Conservation (phyloP, 1,140 invertebrate genomes). For the Ooceraea biroi region DNA sequence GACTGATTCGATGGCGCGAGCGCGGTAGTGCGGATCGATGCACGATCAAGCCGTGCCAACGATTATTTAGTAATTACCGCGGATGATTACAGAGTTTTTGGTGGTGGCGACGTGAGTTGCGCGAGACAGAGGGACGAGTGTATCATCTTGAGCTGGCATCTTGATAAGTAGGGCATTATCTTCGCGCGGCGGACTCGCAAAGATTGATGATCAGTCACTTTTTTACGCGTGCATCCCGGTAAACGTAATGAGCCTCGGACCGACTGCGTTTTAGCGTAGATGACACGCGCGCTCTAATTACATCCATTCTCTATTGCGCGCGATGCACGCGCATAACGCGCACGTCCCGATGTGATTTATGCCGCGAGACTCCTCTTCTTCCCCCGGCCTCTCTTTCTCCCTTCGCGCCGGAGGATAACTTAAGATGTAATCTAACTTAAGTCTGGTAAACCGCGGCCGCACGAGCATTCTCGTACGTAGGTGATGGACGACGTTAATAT, state of each 20-base stretch:
- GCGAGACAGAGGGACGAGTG: constrained; percentile 40
- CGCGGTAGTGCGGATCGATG: background rate
- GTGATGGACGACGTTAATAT: constrained; percentile 51
- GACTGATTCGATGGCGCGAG: background rate
- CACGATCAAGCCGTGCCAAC: constrained; percentile 23
- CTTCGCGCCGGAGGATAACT: constrained; percentile 32
- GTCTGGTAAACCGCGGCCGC: constrained; percentile 32
- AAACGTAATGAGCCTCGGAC: constrained; percentile 46
- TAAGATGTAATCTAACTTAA: constrained; percentile 56
- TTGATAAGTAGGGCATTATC: constrained; percentile 64
- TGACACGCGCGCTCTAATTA: constrained; percentile 63
- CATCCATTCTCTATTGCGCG: constrained; percentile 59
- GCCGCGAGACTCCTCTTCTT: constrained; percentile 3
- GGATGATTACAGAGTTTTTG: constrained; percentile 54
- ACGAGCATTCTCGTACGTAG: constrained; percentile 10
- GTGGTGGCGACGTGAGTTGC: constrained; percentile 16
- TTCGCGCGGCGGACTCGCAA: constrained; percentile 36
- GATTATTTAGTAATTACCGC: constrained; percentile 53
- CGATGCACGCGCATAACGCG: constrained; percentile 6
- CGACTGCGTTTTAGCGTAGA: constrained; percentile 54
- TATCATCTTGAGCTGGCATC: constrained; percentile 54
- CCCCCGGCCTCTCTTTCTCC: background rate
- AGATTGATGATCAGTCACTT: constrained; percentile 55
- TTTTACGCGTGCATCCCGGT: constrained; percentile 42
- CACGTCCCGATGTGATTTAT: constrained; percentile 56